These are phyloP conservation scores for Porites cylindrica DNA, from an alignment of 92 coral and sea anemone genomes.

Conservation along the genomic window DNA sequence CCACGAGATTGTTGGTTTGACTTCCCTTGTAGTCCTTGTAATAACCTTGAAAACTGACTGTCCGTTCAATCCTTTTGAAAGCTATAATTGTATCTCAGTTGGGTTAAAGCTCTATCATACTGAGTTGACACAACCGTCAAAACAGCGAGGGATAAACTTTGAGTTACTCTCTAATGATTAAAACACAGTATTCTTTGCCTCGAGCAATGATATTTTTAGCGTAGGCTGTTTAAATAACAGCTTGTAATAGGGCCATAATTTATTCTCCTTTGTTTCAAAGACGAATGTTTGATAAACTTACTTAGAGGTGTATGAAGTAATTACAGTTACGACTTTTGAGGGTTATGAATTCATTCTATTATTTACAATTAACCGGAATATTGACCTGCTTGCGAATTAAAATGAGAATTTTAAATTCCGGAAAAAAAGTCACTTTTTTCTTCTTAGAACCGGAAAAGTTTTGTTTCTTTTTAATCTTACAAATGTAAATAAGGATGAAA, in stretches of 20 bases:
- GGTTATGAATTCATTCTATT: neutral
- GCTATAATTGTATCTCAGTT: neutral
- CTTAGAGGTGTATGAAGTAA: neutral
- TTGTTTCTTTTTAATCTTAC: no score
- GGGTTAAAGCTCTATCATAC: neutral
- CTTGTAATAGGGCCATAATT: neutral
- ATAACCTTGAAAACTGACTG: no score
- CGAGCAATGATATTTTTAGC: conserved; percentile 7
- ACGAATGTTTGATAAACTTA: neutral
- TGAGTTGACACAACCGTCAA: neutral
- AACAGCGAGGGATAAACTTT: neutral
- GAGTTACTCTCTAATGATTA: neutral
- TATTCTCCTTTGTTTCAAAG: neutral
- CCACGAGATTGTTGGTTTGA: no score
- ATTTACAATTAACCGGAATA: neutral
- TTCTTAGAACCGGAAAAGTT: neutral
- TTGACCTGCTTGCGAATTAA: neutral
- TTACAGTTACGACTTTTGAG: neutral
- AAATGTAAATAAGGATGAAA: no score
- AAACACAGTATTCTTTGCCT: no score
- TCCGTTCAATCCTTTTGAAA: neutral
- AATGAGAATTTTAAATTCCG: neutral
- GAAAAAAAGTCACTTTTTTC: neutral
- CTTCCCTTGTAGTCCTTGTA: no score
- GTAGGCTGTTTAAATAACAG: neutral